A percentile compares a stretch with the other conserved stretches of the same genome.
These are phyloP conservation scores for Slavum lentiscoides DNA, from an alignment of 2,888 invertebrate genomes.

Conservation along the genomic window DNA sequence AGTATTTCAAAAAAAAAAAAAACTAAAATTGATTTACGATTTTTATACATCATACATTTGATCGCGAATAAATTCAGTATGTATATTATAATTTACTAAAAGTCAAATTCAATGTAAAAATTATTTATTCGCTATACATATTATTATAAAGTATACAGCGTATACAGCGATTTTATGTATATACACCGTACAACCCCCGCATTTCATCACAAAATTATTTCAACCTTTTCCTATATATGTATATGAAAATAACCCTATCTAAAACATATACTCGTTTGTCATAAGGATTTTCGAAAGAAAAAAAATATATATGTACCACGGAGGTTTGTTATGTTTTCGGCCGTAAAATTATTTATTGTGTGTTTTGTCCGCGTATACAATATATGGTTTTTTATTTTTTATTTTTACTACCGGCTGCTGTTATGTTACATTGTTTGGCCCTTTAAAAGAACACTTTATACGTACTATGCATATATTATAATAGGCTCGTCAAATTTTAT, in stretches of 20 bases:
- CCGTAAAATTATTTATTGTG: slow-evolving; percentile 28
- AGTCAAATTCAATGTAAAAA: too few species aligned
- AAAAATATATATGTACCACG: not conserved
- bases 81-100: too few species aligned
- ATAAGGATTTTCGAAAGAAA: not conserved
- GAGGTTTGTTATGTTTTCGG: slow-evolving; percentile 12
- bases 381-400: not conserved
- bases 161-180: not conserved
- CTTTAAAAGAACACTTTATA: too few species aligned
- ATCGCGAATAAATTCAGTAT: too few species aligned
- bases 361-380: not conserved
- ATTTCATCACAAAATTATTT: not conserved
- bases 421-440: not conserved
- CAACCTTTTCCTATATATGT: not conserved
- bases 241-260: not conserved
- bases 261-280: not conserved
- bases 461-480: not conserved
- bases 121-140: too few species aligned
- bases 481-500: slow-evolving; percentile 23
- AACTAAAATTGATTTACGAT: too few species aligned
- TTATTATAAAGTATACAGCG: too few species aligned
- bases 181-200: too few species aligned
- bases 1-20: too few species aligned
- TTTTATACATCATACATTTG: too few species aligned
- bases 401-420: not conserved